Evolutionary conservation across 2,888 invertebrate species (phyloP).

Genomic region (Muschampia plurimacula): DNA sequence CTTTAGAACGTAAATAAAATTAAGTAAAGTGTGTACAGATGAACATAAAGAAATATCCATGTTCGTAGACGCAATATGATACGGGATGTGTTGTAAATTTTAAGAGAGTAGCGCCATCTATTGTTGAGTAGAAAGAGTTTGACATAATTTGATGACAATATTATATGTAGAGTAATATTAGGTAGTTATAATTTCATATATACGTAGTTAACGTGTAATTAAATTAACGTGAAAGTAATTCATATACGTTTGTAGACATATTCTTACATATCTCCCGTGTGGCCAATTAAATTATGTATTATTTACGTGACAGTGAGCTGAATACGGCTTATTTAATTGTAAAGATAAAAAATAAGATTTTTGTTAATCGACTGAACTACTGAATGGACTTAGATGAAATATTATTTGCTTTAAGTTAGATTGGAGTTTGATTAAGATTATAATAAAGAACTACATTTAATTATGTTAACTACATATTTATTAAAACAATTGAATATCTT

Average conservation of each 20-base stretch:
- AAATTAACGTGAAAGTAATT: neutral
- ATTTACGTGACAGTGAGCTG: conserved; percentile 57
- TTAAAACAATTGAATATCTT: too few species aligned
- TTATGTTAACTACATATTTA: too few species aligned
- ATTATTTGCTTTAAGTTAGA: too few species aligned
- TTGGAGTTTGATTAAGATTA: too few species aligned
- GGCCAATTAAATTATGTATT: conserved; percentile 76
- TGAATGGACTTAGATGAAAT: neutral
- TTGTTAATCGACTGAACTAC: neutral
- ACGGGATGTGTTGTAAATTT: neutral
- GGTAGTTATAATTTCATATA: neutral
- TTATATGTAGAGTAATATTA: neutral
- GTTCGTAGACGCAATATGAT: neutral
- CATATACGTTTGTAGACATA: conserved; percentile 25
- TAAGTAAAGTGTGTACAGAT: neutral
- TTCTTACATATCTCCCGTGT: conserved; percentile 80
- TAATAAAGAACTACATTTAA: too few species aligned
- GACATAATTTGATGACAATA: conserved; percentile 20
- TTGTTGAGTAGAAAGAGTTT: neutral
- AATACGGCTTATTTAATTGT: conserved; percentile 2
- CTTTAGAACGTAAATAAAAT: neutral
- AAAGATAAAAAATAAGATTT: conserved; percentile 1
- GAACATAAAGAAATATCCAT: neutral
- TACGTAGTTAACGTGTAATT: conserved; percentile 12
- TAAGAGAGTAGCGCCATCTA: conserved; percentile 6